Evolutionary conservation across 2,888 invertebrate species (phyloP), one percentile per base, ranked within the genome.

Genomic region (Drosophila colorata): DNA sequence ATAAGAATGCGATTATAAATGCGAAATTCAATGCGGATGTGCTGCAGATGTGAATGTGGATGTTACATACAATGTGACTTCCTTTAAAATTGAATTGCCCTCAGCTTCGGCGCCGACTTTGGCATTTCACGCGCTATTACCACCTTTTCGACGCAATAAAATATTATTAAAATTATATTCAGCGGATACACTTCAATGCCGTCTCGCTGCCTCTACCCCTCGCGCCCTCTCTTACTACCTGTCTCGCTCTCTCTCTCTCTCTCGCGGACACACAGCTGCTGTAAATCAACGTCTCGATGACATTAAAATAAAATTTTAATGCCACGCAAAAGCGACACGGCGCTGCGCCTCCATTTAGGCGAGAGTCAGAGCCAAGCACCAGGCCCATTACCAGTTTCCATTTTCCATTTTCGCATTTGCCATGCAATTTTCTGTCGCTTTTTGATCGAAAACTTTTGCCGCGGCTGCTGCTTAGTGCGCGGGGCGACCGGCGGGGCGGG

Each of bases 301-400:
- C 90, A 90, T 91, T 90, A 90, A 91, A 89, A 90, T 90, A 90
- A 90, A 90, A 91, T 90, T 90, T 90, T 90, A 90, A 90, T 90
- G 90, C 86, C 69, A 46, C 75, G 61, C 48, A 64, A 55, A 38
- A 51, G 59, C 43, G 56, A 64, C 52, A 40, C 44, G 46, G 16
- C 51, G 57, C 65, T 55, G 61, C 57, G 60, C 57, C 74, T 74
- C 46, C 65, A 53, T 64, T 52, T 41, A 20, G 67, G 44, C 48
- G 43, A 59, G 40, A 61, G 55, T 18, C 43, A 43, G 5, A 47
- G 58, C 63, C 44, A 28, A 2, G 8, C 25, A 20, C n/a, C 9
- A 46, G 51, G 53, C 46, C 37, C 31, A 52, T 59, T 68, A 41
- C 51, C 44, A 41, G 20, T 43, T 38, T 41, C 28, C 57, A 61